Evolutionary conservation across 53 echinoderm and acorn worm genomes (phyloP), one percentile per base, ranked within the genome.

Genomic region (Antedon mediterranea): DNA sequence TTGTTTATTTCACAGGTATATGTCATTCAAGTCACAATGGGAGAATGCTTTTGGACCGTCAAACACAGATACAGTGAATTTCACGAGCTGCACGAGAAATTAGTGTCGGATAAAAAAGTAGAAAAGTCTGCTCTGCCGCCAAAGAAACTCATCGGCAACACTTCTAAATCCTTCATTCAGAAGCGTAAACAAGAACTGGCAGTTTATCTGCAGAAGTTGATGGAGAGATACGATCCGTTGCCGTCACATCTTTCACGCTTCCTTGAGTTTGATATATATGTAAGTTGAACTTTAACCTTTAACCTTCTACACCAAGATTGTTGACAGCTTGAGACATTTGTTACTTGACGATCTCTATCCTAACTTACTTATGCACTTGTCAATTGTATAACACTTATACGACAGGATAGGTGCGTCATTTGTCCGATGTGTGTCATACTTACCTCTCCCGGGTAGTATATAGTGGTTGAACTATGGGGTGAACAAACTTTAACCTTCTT

Each of bases 1-100:
- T 41, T n/a, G 7, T 28, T 71, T 70, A 23, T 13, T 28, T 72
- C 32, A 29, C 81, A 97, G 97, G 89, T 86, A 15, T 97, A 97
- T 80, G 81, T 87, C 70, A 92, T 97, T 43, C 80, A 88, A 78
- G 71, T 98, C 27, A 78, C 73, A 0, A 90, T 98, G 5, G 81
- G 71, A 42, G 93, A 93, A 78, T 92, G 98, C 82, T 57, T 82
- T 18, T 98, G 98, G 98, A 87, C 90, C 9, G 87, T 98, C 37
- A 87, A 89, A 84, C 92, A 93, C 43, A 84, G 98, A 30, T 98
- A 98, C 83, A 98, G 98, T 34, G 92, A 98, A 76, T 98, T 98
- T 77, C 73, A 85, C 41, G 98, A 93, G 0, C 83, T 98, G 4
- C 90, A 98, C 72, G 98, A 98, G 76, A 88, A 84, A 32, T 88